Percentiles rank a stretch among this genome's conserved stretches.
Conservation (phyloP, 2,888 invertebrate species). For the Athripsodes cinereus region DNA sequence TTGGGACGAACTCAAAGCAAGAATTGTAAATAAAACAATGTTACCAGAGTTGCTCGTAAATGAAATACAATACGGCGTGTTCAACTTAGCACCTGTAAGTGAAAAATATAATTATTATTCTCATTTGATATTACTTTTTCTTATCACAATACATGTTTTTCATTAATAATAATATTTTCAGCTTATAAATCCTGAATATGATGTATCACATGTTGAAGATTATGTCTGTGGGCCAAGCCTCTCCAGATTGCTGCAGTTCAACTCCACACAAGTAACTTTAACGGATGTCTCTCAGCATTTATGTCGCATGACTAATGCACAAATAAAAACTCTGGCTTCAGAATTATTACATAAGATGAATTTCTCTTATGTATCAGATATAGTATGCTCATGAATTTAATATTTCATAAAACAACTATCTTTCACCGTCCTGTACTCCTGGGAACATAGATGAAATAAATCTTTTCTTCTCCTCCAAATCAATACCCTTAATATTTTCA, state of each 20-base stretch:
- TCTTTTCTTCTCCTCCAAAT: too few relatives aligned
- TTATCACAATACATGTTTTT: neutral
- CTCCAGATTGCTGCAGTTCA: conserved; percentile 33
- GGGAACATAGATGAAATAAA: too few relatives aligned
- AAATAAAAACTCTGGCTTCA: conserved; percentile 34
- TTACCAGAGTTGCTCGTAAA: conserved; percentile 30
- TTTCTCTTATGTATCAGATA: conserved; percentile 35
- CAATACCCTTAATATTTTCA: too few relatives aligned
- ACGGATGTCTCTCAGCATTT: conserved; percentile 30
- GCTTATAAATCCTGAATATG: conserved; percentile 26
- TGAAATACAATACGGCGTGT: conserved; percentile 31
- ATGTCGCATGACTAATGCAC: conserved; percentile 5
- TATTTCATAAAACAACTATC: too few relatives aligned
- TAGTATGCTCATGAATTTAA: too few relatives aligned
- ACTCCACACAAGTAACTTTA: conserved; percentile 32
- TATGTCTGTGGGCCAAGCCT: conserved; percentile 40
- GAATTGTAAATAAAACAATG: conserved; percentile 31
- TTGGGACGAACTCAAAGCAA: conserved; percentile 33
- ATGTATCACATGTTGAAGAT: conserved; percentile 33
- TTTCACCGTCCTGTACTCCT: too few relatives aligned
- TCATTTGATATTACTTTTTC: neutral
- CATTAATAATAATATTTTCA: conserved; percentile 15
- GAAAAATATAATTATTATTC: neutral
- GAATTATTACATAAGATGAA: conserved; percentile 44
- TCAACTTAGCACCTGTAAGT: conserved; percentile 29